Evolutionary conservation across 2,113 vertebrate species (phyloP).

Genomic region (Cnemophilus loriae): DNA sequence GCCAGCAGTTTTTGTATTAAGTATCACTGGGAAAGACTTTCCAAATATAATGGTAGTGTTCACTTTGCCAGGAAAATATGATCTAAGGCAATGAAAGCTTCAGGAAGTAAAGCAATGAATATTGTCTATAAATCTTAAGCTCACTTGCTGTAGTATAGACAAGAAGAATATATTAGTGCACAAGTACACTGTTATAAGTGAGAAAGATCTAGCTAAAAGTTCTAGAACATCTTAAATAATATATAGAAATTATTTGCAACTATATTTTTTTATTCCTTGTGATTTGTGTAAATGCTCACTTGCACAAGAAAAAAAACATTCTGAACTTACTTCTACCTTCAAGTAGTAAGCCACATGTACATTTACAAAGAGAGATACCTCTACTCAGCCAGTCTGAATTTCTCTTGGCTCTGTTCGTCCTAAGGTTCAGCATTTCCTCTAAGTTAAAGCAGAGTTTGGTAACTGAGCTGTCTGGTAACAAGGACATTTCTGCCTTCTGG

Average conservation of each 20-base stretch:
- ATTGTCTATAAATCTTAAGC: background rate
- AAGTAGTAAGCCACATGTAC: background rate
- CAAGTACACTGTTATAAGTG: background rate
- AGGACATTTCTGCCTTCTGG: constrained; percentile 40
- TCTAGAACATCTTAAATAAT: background rate
- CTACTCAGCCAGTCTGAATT: background rate
- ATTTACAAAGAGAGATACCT: background rate
- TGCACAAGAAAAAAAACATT: background rate
- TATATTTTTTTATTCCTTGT: background rate
- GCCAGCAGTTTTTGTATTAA: background rate
- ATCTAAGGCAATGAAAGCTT: background rate
- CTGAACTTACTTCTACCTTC: background rate
- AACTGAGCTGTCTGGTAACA: background rate
- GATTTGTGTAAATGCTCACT: background rate
- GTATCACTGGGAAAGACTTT: background rate
- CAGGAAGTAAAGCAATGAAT: background rate
- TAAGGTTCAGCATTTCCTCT: background rate
- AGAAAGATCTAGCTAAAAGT: background rate
- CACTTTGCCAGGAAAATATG: background rate
- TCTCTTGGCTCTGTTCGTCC: background rate
- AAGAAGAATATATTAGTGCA: background rate
- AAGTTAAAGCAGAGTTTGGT: background rate
- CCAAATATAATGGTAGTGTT: background rate
- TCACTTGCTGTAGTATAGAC: background rate
- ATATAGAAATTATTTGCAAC: background rate